These are phyloP conservation scores for Mesopsocus fuscifrons DNA, from an alignment of 2,888 invertebrate species.

Conservation along the genomic window DNA sequence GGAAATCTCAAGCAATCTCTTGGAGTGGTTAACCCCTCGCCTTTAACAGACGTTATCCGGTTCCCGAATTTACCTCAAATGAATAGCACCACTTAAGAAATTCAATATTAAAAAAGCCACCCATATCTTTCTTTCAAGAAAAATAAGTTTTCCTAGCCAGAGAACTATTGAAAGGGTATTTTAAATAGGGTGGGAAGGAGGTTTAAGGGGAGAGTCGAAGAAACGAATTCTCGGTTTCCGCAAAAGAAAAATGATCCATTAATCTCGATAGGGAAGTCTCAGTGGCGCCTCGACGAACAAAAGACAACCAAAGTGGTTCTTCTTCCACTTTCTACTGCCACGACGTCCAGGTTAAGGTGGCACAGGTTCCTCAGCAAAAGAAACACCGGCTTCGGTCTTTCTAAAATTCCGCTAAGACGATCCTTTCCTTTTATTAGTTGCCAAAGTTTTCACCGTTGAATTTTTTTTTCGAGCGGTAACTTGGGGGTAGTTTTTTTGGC, in stretches of 20 bases:
- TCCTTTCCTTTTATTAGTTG: slow-evolving; percentile 8
- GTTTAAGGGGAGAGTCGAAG: background rate
- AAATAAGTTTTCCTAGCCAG: too few relatives aligned
- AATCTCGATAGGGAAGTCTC: slow-evolving; percentile 3
- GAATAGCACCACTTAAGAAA: too few relatives aligned
- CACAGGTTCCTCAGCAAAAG: background rate
- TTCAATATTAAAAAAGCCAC: too few relatives aligned
- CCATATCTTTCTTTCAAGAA: too few relatives aligned
- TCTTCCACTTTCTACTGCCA: slow-evolving; percentile 3
- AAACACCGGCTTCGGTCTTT: background rate
- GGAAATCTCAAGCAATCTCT: too few relatives aligned
- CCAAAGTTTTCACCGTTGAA: slow-evolving; percentile 5
- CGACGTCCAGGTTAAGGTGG: background rate
- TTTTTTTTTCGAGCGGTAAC: background rate
- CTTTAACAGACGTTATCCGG: too few relatives aligned
- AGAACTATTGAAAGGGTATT: background rate
- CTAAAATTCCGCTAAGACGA: background rate
- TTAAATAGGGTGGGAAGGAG: background rate
- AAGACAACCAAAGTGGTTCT: slow-evolving; percentile 4
- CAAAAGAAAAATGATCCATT: slow-evolving; percentile 6
- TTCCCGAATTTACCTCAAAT: too few relatives aligned
- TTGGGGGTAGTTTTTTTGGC: background rate
- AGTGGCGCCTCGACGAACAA: slow-evolving; percentile 8
- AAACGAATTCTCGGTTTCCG: background rate
- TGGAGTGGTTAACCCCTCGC: too few relatives aligned